Evolutionary conservation across 2,888 invertebrate species (phyloP), one percentile per base, ranked within the genome.

Genomic region (Mimas tiliae): DNA sequence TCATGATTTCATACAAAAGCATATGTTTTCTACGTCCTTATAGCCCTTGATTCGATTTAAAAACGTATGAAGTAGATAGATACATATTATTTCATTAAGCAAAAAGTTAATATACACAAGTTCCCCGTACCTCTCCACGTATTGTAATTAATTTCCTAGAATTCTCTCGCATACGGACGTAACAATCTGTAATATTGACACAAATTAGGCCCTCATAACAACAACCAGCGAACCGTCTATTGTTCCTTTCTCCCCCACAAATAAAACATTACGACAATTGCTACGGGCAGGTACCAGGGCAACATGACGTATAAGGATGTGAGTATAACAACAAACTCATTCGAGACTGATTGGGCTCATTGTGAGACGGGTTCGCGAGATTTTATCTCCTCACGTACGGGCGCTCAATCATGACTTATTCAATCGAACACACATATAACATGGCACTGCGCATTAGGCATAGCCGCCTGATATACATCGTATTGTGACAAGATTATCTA

Each of bases 261-360:
- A 51, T 51, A 53, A 42, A 42, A 64, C 38, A 34, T 52, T 47
- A 64, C 51, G 64, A 34, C 51, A 64, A 64, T 64, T 63, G 8
- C 52, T 65, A 62, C 45, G 53, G 8, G 14, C 65, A 70, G 70
- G 66, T 65, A 72, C 71, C 65, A 67, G 74, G 69, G 68, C 65
- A 67, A 65, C 67, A 74, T 72, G 65, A 72, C 64, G 67, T 71
- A 70, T 69, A 69, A 74, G 67, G 66, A 71, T 68, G 72, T 74
- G 73, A 74, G 72, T 74, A 74, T 75, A 77, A 78, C 76, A 78
- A 82, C 86, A 82, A 82, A 81, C 82, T 82, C 80, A 80, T 79
- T 80, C 78, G 76, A 74, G 70, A 55, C 79, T 87, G 88, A 89
- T 89, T 89, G 89, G 79, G 76, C 76, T 82, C 83, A 88, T 88